Conservation (phyloP, 2,888 invertebrate genomes). For the Scaptomyza reducta region DNA sequence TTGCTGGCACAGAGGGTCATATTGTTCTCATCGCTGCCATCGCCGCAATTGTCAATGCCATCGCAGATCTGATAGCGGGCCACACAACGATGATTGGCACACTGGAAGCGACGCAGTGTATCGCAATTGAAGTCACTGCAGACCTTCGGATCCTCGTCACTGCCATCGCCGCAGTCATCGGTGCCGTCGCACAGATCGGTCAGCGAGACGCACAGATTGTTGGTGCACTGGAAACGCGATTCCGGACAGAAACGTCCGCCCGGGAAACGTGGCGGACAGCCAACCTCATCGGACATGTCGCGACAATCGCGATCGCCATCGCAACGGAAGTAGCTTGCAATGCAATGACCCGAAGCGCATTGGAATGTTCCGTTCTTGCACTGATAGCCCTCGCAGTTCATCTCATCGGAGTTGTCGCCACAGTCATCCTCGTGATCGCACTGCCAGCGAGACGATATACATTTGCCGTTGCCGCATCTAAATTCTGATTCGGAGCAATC, state of each 20-base stretch:
- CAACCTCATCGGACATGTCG: slow-evolving; percentile 95
- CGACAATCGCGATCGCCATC: slow-evolving; percentile 95
- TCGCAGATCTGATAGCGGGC: slow-evolving; percentile 95
- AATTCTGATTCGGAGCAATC: slow-evolving; percentile 97
- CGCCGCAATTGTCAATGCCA: slow-evolving; percentile 96
- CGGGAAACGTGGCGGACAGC: slow-evolving; percentile 94
- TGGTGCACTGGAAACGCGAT: slow-evolving; percentile 95
- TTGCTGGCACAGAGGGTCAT: slow-evolving; percentile 93
- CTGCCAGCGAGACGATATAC: slow-evolving; percentile 95
- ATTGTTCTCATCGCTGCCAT: slow-evolving; percentile 97
- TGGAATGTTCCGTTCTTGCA: slow-evolving; percentile 97
- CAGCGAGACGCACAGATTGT: slow-evolving; percentile 95
- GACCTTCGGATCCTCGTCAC: slow-evolving; percentile 92
- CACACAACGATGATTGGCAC: slow-evolving; percentile 94
- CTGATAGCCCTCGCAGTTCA: slow-evolving; percentile 91
- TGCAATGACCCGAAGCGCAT: slow-evolving; percentile 96
- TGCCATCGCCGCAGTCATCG: slow-evolving; percentile 96
- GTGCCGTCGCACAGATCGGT: slow-evolving; percentile 96
- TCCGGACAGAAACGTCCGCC: slow-evolving; percentile 95
- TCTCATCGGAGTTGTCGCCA: slow-evolving; percentile 96
- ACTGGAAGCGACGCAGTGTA: slow-evolving; percentile 93
- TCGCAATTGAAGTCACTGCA: slow-evolving; percentile 95
- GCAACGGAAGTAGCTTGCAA: slow-evolving; percentile 93
- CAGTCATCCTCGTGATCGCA: slow-evolving; percentile 99
- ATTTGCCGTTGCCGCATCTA: slow-evolving; percentile 93